Conservation (phyloP, 2,888 invertebrate genomes). For the Trissolcus japonicus region DNA sequence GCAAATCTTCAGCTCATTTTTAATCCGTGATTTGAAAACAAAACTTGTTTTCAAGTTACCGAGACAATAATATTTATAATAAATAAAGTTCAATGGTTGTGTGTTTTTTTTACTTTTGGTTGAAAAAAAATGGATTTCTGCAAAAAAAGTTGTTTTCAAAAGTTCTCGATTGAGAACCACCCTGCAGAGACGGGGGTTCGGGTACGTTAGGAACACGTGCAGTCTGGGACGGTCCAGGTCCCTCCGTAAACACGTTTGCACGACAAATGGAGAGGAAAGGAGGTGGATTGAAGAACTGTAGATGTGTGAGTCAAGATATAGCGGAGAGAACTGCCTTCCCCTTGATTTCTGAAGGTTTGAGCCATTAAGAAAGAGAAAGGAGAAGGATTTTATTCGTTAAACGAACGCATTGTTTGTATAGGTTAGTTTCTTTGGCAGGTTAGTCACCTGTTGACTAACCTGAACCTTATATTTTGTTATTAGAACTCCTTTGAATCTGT, state of each 20-base stretch:
- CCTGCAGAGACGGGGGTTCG: slow-evolving; percentile 68
- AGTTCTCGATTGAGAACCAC: slow-evolving; percentile 70
- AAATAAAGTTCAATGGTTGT: neutral
- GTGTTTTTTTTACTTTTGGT: neutral
- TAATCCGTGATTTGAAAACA: too few relatives aligned
- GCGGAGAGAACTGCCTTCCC: slow-evolving; percentile 62
- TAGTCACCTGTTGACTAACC: slow-evolving; percentile 76
- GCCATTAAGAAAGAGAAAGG: slow-evolving; percentile 56
- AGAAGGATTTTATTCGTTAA: slow-evolving; percentile 74
- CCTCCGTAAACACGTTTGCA: slow-evolving; percentile 70
- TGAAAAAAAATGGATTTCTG: neutral
- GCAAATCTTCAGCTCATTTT: too few relatives aligned
- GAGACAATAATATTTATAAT: too few relatives aligned
- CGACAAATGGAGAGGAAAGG: slow-evolving; percentile 54
- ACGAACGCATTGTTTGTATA: slow-evolving; percentile 75
- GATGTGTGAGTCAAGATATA: slow-evolving; percentile 72
- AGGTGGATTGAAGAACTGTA: slow-evolving; percentile 67
- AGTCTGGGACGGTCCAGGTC: slow-evolving; percentile 74
- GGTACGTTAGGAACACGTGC: slow-evolving; percentile 76
- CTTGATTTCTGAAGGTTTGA: slow-evolving; percentile 66
- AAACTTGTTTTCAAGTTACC: too few relatives aligned
- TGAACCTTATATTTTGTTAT: slow-evolving; percentile 70
- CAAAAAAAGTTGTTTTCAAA: slow-evolving; percentile 19
- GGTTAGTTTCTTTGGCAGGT: slow-evolving; percentile 73
- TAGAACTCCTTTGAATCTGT: slow-evolving; percentile 66